A percentile compares a stretch with the other conserved stretches of the same genome.
These are phyloP conservation scores for Oryzias javanicus DNA, from an alignment of 2,113 vertebrate species.

Conservation along the genomic window DNA sequence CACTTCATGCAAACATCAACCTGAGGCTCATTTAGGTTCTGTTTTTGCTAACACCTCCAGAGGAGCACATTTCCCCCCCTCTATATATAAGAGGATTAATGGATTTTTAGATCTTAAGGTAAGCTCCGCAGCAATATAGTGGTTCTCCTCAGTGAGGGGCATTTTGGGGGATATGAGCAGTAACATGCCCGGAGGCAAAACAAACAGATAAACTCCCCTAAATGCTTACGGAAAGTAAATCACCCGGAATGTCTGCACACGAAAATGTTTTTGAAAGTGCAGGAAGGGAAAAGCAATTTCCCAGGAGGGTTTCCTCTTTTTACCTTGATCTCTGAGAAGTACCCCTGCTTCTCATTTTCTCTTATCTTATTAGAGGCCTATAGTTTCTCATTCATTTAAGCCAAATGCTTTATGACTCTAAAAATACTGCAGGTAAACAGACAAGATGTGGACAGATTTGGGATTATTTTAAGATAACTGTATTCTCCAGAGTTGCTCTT, in stretches of 20 bases:
- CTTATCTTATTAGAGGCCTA: not conserved
- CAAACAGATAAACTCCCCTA: slow-evolving; percentile 48
- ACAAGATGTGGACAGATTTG: too few relatives aligned
- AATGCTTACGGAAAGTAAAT: slow-evolving; percentile 21
- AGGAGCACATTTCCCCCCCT: slow-evolving; percentile 30
- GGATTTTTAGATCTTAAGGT: slow-evolving; percentile 55
- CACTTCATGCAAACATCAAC: slow-evolving; percentile 44
- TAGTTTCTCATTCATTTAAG: not conserved
- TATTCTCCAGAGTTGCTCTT: too few relatives aligned
- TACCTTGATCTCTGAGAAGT: slow-evolving; percentile 22
- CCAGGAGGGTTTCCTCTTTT: slow-evolving; percentile 1
- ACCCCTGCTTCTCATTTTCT: not conserved
- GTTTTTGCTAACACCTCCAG: slow-evolving; percentile 52
- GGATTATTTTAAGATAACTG: too few relatives aligned
- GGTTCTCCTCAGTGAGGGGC: slow-evolving; percentile 39
- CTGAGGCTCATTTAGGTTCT: slow-evolving; percentile 40
- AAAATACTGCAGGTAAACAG: not conserved
- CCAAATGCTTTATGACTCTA: not conserved
- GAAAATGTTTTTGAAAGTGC: slow-evolving; percentile 17
- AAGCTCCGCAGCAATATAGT: slow-evolving; percentile 39
- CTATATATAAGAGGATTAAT: slow-evolving; percentile 59
- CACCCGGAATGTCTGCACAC: slow-evolving; percentile 11
- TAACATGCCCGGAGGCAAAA: slow-evolving; percentile 41
- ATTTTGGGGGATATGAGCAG: slow-evolving; percentile 41
- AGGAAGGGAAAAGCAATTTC: slow-evolving; percentile 12